Evolutionary conservation across 2,113 vertebrate genomes (phyloP), one percentile per base, ranked within the genome.

Genomic region (Monopterus albus): DNA sequence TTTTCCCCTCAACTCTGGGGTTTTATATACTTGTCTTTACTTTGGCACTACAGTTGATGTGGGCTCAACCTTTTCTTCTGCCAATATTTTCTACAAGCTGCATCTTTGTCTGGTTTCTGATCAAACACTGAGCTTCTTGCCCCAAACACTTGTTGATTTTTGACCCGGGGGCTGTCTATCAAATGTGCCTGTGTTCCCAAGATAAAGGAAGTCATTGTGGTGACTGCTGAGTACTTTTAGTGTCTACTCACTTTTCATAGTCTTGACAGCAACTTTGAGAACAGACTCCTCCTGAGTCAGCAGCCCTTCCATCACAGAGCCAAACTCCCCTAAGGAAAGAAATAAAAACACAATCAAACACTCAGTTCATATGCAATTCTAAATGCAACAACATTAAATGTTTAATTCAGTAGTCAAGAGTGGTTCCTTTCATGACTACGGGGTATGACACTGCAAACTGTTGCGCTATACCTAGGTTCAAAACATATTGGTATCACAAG

Each of bases 241-340:
- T 52, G 52, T 67, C 33, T 18, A 94, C 95, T 95, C 82, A 97
- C 96, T 97, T 80, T 97, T 97, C 96, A 97, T 97, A 0, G 96
- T 97, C 89, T 97, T 97, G 29, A 97, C 95, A 0, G 96, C 96
- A 21, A 97, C 96, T 81, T 96, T 96, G 75, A 96, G 95, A 67
- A 93, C 76, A 2, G 92, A 91, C 25, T 96, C 95, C 11, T 96
- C 96, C 79, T 96, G 96, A 74, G 94, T 95, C 43, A 97, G 92
- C 40, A 94, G 92, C 1, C 96, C 96, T 40, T 96, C 96, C 96
- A 97, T 96, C 61, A 97, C 96, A 0, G 96, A 96, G 79, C 96
- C 96, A 46, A 96, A 97, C 82, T 96, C 96, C 31, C 96, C 96
- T 96, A 81, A 6, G 59, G 43, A 71, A 28, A 79, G 14, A 65